These are phyloP conservation scores for Mylabris phalerata DNA, from an alignment of 1,140 invertebrate species.

Conservation along the genomic window DNA sequence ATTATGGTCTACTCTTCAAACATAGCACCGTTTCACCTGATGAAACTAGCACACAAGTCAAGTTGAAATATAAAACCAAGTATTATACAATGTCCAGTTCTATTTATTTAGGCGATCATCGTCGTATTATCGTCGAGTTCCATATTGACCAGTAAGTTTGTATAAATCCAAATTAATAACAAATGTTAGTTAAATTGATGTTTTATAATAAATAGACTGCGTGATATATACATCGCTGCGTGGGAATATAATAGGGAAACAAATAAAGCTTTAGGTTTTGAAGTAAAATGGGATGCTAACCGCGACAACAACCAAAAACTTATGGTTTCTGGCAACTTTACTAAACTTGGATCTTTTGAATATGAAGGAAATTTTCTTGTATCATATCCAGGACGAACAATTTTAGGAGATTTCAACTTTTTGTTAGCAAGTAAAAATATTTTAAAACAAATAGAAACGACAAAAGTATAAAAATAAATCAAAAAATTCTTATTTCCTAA, in stretches of 20 bases:
- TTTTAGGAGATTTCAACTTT: constrained; percentile 56
- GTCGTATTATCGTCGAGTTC: constrained; percentile 48
- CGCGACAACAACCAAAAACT: constrained; percentile 67
- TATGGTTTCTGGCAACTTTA: constrained; percentile 47
- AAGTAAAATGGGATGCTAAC: constrained; percentile 76
- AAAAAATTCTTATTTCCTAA: too few species aligned
- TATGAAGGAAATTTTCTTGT: constrained; percentile 54
- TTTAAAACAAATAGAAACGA: not conserved
- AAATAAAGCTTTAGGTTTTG: constrained; percentile 57
- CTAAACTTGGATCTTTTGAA: constrained; percentile 48
- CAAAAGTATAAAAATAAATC: too few species aligned
- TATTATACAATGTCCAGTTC: constrained; percentile 52
- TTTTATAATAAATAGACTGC: constrained; percentile 45
- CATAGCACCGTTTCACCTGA: constrained; percentile 50
- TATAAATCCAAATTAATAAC: constrained; percentile 8
- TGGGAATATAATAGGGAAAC: constrained; percentile 49
- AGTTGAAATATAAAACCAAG: constrained; percentile 56
- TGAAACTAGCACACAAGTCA: constrained; percentile 53
- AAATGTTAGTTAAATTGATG: constrained; percentile 5
- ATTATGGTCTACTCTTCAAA: constrained; percentile 54
- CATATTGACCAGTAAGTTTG: constrained; percentile 65
- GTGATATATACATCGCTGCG: constrained; percentile 63
- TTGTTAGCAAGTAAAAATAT: constrained; percentile 44
- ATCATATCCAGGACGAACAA: constrained; percentile 64
- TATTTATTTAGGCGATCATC: constrained; percentile 38